Evolutionary conservation across 2,888 invertebrate genomes (phyloP).

Genomic region (Yponomeuta sedellus): DNA sequence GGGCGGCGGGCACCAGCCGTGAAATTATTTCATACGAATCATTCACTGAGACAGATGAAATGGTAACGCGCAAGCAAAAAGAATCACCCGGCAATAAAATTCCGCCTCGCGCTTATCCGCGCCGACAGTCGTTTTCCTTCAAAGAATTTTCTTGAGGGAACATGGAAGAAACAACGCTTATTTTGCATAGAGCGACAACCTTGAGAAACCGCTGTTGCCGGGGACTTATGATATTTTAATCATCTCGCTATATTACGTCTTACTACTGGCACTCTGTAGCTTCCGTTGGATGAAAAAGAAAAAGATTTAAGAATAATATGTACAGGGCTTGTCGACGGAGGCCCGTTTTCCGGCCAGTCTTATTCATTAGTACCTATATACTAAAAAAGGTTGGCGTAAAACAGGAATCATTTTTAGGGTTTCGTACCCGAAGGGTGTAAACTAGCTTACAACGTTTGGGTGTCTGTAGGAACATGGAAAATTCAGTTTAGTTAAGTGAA

Average conservation of each 20-base stretch:
- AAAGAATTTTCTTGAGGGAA: slow-evolving; percentile 6
- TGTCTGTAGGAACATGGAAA: too few relatives aligned
- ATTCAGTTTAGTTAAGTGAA: too few relatives aligned
- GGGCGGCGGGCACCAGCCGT: background rate
- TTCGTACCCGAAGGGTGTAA: background rate
- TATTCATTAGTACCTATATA: background rate
- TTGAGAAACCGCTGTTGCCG: slow-evolving; percentile 19
- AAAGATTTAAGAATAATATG: background rate
- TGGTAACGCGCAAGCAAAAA: slow-evolving; percentile 1
- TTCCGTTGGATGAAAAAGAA: background rate
- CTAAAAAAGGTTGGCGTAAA: background rate
- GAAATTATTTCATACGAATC: background rate
- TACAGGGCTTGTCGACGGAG: background rate
- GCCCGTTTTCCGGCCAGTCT: background rate
- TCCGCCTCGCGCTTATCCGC: slow-evolving; percentile 30
- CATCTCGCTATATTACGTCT: slow-evolving; percentile 38
- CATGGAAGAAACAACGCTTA: background rate
- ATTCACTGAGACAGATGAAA: slow-evolving; percentile 3
- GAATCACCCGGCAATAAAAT: slow-evolving; percentile 33
- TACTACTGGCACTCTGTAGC: slow-evolving; percentile 18
- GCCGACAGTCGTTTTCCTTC: slow-evolving; percentile 26
- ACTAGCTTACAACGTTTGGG: too few relatives aligned
- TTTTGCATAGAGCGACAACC: background rate
- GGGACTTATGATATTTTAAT: slow-evolving; percentile 47
- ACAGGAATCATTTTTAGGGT: background rate